Conservation (phyloP, 2,797 vertebrate genomes). For the Syngnathus rostellatus region DNA sequence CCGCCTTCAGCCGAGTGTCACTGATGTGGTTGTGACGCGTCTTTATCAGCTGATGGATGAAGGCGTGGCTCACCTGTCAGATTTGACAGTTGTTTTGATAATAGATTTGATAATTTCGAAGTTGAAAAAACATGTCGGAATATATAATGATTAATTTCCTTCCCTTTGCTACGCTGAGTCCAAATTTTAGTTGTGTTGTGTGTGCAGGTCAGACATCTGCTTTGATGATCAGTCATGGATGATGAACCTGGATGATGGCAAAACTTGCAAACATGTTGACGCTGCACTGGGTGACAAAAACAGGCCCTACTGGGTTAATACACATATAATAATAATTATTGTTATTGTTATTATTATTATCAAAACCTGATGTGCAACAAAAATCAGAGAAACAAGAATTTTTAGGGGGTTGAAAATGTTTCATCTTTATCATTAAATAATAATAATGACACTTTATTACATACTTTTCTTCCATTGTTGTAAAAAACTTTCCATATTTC, state of each 20-base stretch:
- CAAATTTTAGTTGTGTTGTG: neutral
- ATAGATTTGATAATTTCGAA: neutral
- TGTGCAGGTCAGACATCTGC: neutral
- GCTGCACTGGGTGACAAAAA: neutral
- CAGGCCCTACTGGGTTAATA: too few relatives aligned
- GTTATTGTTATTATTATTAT: too few relatives aligned
- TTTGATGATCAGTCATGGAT: neutral
- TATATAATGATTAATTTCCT: neutral
- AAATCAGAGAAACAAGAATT: too few relatives aligned
- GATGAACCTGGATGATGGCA: neutral
- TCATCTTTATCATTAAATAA: neutral
- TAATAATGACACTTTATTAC: neutral
- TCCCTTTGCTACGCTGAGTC: neutral
- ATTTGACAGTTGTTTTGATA: too few relatives aligned
- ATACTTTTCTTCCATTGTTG: neutral
- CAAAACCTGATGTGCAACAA: too few relatives aligned
- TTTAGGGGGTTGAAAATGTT: neutral
- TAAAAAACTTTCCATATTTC: neutral
- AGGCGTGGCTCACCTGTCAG: too few relatives aligned
- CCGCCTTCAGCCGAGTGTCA: too few relatives aligned
- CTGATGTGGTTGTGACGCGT: too few relatives aligned
- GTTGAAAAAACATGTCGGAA: slow-evolving; percentile 2
- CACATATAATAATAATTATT: too few relatives aligned
- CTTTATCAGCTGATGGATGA: too few relatives aligned
- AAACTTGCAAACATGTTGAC: neutral